Base-by-base conservation (phyloP, 2,888 invertebrate genomes). In the Podabrus alpinus region DNA sequence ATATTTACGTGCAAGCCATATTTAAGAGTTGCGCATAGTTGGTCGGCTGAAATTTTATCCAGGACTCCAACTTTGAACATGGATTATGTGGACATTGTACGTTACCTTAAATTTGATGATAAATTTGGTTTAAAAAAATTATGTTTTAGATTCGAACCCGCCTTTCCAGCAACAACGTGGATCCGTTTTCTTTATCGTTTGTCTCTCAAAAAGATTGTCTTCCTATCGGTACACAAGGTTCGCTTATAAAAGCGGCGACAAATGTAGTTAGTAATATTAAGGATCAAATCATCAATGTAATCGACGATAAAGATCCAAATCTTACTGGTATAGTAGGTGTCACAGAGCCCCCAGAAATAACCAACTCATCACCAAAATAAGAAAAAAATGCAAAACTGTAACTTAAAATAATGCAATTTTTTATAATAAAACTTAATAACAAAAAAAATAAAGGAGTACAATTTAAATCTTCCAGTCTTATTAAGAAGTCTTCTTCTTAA, bases 31-130 rank as follows among this genome's bases (percentile, higher is more conserved):
- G 92, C 92, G 0, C 93, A 95, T 85, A 89, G 94, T 4, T 92
- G 93, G 78, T 94, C 94, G 0, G 94, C 94, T 0, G 94, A 94
- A 71, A 94, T 97, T 78, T 88, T 95, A 13, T 94, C 94, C 0
- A 90, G 95, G 69, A 90, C 88, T 16, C 92, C 92, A 79, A 92
- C 92, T 45, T 88, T 95, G 68, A 95, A 94, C 79, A 93, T 91
- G 84, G 89, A 90, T 67, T 93, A 90, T 77, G 81, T 94, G 9
- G 94, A 94, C 79, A 93, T 93, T 89, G 92, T 92, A 85, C 82
- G 83, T 76, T 69, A n/a, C 7, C n/a, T n/a, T 2, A n/a, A 1
- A 24, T 24, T 24, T 24, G 7, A 21, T 21, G 4, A 21, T 7
- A 9, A 24, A 9, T 19, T 83, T 82, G 16, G 13, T 15, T 11